Base-by-base conservation (phyloP, 2,888 invertebrate genomes). In the Crocallis elinguaria region DNA sequence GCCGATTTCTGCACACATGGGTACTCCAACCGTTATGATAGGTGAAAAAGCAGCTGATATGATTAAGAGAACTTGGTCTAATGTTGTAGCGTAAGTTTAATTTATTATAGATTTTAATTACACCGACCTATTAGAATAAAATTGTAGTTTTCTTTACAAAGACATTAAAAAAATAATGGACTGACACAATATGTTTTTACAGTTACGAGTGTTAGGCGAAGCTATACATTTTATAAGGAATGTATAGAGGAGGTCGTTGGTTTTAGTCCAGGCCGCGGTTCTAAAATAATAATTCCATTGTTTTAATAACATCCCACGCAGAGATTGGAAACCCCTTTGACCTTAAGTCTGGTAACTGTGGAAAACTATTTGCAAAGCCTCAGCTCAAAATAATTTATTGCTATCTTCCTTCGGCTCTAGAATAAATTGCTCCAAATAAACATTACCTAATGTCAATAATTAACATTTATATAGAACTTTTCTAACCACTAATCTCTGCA, bases 11-110 rank as follows among this genome's bases (percentile, higher is more conserved):
- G 94, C 94, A 0, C 94, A 95, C 67, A 93, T 94, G 1, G 93
- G 93, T 73, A 94, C 94, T 0, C 93, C 94, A 0, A 92, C 94
- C 0, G 92, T 94, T 29, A 94, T 95, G 94, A 94, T 96, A 32
- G 96, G 94, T 2, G 96, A 96, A 78, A 95, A 95, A 68, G 94
- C 93, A 2, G 93, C 95, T 0, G 95, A 95, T 75, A 84, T 95
- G 77, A 93, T 95, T 49, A 93, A 92, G 75, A 77, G 80, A 36
- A 87, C 92, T 16, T 94, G 92, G 93, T 75, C 74, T n/a, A 86
- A 88, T 69, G 72, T 75, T 42, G 51, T 57, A 50, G 49, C 45
- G 42, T 60, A 55, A 44, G 29, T 35, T 49, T 56, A 46, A 49
- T 37, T 57, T 54, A 55, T 50, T 48, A 4, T 46, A 49, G 43